These are phyloP conservation scores for Tenthredo livida DNA, from an alignment of 2,888 invertebrate species.

Conservation along the genomic window DNA sequence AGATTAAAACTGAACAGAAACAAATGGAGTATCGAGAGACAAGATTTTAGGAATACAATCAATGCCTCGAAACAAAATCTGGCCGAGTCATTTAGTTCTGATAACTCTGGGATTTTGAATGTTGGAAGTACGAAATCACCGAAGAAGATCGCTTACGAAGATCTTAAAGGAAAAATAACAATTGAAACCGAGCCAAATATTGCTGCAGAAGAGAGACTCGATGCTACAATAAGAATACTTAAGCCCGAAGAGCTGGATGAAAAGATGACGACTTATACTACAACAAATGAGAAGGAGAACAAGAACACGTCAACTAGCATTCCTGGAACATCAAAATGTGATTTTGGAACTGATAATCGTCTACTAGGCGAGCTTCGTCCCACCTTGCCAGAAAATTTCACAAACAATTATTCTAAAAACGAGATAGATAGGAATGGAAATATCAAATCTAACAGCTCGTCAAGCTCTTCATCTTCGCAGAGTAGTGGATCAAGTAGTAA, in stretches of 20 bases:
- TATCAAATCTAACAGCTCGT: not conserved
- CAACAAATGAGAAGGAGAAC: not conserved
- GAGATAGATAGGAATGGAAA: not conserved
- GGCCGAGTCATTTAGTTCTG: not conserved
- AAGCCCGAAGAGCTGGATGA: not conserved
- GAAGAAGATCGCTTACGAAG: not conserved
- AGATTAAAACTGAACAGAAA: slow-evolving; percentile 26
- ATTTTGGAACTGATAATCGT: not conserved
- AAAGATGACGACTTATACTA: not conserved
- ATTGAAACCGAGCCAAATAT: not conserved
- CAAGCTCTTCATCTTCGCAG: not conserved
- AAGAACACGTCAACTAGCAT: not conserved
- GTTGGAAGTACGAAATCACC: not conserved
- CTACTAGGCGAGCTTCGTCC: not conserved
- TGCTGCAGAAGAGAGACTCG: not conserved
- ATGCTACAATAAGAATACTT: not conserved
- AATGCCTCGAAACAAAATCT: not conserved
- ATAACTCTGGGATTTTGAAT: not conserved
- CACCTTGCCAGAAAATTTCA: not conserved
- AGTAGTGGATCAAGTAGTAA: not conserved
- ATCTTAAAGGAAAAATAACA: not conserved
- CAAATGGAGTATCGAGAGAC: not conserved
- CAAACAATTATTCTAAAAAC: not conserved
- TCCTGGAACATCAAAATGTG: not conserved
- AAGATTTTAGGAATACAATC: not conserved